Base-by-base conservation (phyloP, 2,888 invertebrate genomes). In the Zaprionus lineosus region DNA sequence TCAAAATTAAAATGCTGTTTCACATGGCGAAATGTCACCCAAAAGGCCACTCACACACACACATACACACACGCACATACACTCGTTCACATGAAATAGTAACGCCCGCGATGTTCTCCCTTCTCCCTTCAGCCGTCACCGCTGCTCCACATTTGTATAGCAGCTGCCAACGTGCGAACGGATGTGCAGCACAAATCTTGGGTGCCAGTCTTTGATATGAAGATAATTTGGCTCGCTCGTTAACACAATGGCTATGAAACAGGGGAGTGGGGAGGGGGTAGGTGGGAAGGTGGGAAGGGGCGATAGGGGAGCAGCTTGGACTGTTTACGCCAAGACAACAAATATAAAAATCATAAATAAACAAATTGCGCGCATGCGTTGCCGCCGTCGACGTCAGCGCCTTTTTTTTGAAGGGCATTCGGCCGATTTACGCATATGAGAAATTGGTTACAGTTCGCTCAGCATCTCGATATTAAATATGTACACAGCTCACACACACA, bases 281-380 rank as follows among this genome's bases (percentile, higher is more conserved):
- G 16, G n/a, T 33, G 9, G 52, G 34, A 26, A n/a, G 26, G 15
- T 15, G 28, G 16, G 18, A 11, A 12, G 14, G 16, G 5, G 8
- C 8, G 16, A 5, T 12, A 16, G 36, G 14, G 31, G 8, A 24
- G 16, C 26, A 16, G 34, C 19, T 44, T 50, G 40, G 31, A 34
- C 29, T 79, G 55, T 74, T 81, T 60, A 31, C 66, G 39, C 51
- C 60, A 47, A 60, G 70, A 84, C 55, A 82, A 74, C 69, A 84
- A 64, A 82, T 68, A 84, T 82, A 82, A 79, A 78, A 76, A 65
- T 74, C 74, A 63, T 74, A 81, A 71, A 61, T 71, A 84, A 78
- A 84, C 77, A 84, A 79, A 82, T 74, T 81, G 71, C 77, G 60
- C 61, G 84, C 82, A 81, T 81, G 84, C 76, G 82, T 78, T 77